Conservation (phyloP, 1,140 invertebrate genomes). For the Penaeus japonicus region DNA sequence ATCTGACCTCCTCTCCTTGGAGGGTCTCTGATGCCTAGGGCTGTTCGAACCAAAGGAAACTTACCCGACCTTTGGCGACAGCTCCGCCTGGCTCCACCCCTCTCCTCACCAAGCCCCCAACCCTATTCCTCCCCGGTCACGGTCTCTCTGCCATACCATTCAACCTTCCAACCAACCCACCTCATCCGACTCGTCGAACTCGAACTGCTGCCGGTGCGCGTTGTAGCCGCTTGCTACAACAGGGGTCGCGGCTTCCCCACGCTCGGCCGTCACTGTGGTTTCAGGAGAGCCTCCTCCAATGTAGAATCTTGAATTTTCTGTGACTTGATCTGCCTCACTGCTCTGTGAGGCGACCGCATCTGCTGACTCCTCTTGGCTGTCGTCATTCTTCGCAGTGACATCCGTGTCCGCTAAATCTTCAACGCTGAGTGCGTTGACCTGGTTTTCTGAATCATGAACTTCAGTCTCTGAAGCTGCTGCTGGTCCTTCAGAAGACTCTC, state of each 20-base stretch:
- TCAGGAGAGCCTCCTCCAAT: too few species aligned
- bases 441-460: too few species aligned
- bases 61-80: neutral
- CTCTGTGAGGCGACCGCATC: too few species aligned
- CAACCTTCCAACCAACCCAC: neutral
- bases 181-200: conserved; percentile 29
- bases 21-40: neutral
- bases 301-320: too few species aligned
- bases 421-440: too few species aligned
- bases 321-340: too few species aligned
- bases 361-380: too few species aligned
- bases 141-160: neutral
- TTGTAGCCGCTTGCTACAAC: neutral
- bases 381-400: too few species aligned
- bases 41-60: neutral
- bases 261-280: too few species aligned
- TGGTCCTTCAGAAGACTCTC: neutral
- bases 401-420: too few species aligned
- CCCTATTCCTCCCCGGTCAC: neutral
- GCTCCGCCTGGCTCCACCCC: neutral
- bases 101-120: neutral
- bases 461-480: too few species aligned
- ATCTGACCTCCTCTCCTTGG: neutral
- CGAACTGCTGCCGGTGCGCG: neutral
- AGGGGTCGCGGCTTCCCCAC: too few species aligned